phyloP scores from a whole-genome alignment of 2,797 vertebrate genomes.

The Myotis daubentonii region DNA sequence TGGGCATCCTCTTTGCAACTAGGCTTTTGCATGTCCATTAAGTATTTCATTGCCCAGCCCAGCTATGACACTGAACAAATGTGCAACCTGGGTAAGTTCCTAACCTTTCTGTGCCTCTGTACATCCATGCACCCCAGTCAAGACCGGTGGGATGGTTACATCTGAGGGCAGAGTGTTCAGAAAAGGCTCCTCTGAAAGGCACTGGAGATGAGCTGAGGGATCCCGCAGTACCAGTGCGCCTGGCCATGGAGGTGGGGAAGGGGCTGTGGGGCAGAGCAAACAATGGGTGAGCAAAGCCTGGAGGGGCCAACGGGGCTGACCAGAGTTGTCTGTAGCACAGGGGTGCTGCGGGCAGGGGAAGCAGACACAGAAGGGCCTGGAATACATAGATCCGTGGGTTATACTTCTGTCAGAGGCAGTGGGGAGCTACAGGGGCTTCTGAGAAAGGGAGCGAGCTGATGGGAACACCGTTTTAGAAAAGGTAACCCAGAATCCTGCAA shows the following conservation, averaged over 20 bases:
- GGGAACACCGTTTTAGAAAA: background rate
- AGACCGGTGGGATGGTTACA: background rate
- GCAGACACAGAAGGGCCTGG: background rate
- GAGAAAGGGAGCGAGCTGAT: background rate
- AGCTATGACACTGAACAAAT: background rate
- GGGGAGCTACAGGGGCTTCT: background rate
- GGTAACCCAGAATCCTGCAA: background rate
- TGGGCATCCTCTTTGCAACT: background rate
- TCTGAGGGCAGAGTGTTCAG: background rate
- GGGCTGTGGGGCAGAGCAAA: background rate
- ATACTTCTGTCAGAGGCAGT: background rate
- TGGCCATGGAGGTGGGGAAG: background rate
- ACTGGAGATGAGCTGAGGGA: background rate
- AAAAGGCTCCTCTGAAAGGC: background rate
- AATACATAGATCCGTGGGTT: background rate
- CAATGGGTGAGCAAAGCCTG: background rate
- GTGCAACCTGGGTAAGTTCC: background rate
- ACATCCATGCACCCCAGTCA: background rate
- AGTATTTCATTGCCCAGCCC: background rate
- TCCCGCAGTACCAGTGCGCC: background rate
- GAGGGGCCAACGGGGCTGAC: background rate
- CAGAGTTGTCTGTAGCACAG: background rate
- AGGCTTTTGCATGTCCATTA: background rate
- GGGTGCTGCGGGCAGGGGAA: fast-evolving
- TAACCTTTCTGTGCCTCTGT: background rate